phyloP scores from a whole-genome alignment of 2,797 vertebrate species.

The Adelosebastes latens region DNA sequence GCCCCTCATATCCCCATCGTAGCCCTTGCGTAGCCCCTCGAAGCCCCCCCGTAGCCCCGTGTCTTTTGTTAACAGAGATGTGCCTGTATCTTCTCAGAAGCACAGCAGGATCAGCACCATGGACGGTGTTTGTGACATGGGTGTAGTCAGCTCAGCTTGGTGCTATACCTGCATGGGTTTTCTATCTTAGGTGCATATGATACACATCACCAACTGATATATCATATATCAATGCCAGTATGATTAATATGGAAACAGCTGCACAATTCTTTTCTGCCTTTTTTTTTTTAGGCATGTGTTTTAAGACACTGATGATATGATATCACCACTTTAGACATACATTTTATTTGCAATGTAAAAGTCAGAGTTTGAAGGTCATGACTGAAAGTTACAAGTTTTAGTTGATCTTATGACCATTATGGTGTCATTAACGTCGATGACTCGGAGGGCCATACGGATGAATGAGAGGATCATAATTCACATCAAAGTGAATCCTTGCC shows the following conservation, averaged over 20 bases:
- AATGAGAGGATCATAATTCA: constrained; percentile 17
- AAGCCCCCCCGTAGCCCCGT: not conserved
- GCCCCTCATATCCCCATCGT: too few relatives aligned
- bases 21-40: too few relatives aligned
- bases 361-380: not conserved
- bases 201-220: not conserved
- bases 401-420: constrained; percentile 10
- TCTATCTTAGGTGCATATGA: not conserved
- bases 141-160: not conserved
- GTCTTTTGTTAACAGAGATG: not conserved
- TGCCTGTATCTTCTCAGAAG: too few relatives aligned
- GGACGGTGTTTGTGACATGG: not conserved
- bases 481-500: not conserved
- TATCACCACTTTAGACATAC: not conserved
- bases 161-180: not conserved
- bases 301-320: not conserved
- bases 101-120: not conserved
- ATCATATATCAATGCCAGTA: not conserved
- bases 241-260: not conserved
- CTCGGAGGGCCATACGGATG: not conserved
- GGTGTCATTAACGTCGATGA: constrained; percentile 1
- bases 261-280: not conserved
- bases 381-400: not conserved
- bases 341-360: constrained; percentile 1
- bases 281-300: not conserved